Evolutionary conservation across 2,113 vertebrate species (phyloP).

Genomic region (Cettia cetti): DNA sequence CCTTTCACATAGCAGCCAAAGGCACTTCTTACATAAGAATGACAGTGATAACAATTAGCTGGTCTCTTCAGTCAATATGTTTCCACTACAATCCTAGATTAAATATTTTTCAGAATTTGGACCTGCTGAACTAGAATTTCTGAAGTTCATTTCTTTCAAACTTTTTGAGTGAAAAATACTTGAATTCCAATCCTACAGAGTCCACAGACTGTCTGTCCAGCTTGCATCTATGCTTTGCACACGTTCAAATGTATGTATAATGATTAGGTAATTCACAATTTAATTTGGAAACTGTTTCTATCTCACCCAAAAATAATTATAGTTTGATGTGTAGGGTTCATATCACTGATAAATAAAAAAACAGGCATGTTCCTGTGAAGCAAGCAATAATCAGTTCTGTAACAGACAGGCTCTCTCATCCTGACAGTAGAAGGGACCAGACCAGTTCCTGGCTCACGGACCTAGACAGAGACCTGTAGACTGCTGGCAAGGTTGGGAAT

Average conservation of each 20-base stretch:
- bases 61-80: constrained; percentile 13
- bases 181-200: not conserved
- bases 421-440: not conserved
- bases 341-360: constrained; percentile 14
- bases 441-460: not conserved
- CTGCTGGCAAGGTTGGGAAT: not conserved
- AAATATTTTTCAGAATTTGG: constrained; percentile 2
- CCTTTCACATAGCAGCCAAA: not conserved
- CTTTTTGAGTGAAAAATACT: not conserved
- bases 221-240: not conserved
- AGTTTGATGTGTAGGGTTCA: not conserved
- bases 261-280: not conserved
- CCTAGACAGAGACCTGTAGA: not conserved
- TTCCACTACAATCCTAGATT: not conserved
- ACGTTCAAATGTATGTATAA: not conserved
- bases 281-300: not conserved
- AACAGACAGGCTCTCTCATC: not conserved
- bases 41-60: constrained; percentile 1
- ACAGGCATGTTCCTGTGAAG: not conserved
- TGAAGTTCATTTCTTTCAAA: not conserved
- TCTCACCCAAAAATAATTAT: not conserved
- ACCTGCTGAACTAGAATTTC: not conserved
- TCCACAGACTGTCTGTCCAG: not conserved
- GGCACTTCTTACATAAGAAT: not conserved
- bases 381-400: not conserved